Base-by-base conservation (phyloP, 2,888 invertebrate species). In the Watsonalla cultraria region DNA sequence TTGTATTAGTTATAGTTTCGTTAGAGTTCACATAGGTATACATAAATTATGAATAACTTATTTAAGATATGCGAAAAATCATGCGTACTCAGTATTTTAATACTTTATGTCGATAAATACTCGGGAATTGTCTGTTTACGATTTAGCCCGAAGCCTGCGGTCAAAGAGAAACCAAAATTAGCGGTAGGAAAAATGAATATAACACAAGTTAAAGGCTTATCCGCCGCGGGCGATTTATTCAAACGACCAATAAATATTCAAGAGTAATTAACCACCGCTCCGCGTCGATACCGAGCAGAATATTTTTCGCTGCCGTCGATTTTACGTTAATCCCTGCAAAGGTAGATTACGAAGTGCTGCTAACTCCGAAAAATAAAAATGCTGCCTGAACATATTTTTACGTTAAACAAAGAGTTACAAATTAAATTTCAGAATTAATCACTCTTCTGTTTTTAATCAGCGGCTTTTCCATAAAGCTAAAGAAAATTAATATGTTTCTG, bases 221-320 rank as follows among this genome's bases (percentile, higher is more conserved):
- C 74, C 78, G 76, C 83, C 76, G 77, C 77, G 66, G 70, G 82
- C 85, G 84, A 85, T 86, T 86, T 88, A 87, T 87, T 87, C 87
- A 86, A 88, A 88, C 85, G 87, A 87, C 86, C 86, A 86, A 88
- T 89, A 88, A 88, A 89, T 89, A 89, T 89, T 87, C 89, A 89
- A 80, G 78, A 88, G 87, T 87, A 88, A 88, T 88, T 87, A 88
- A 84, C 85, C 82, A 71, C 75, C 74, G 76, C 77, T 73, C 76
- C 70, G 70, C 79, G 74, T 78, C 86, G 80, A 84, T 84, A 79
- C 74, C 69, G 72, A 63, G 69, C 68, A 64, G 84, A 78, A 84
- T 84, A 84, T 86, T 85, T 86, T 84, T 85, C 76, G 77, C 80
- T 72, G 75, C 79, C 76, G 80, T 78, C 79, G 81, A 82, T 83